Conservation (phyloP, 2,113 vertebrate species). For the Coregonus clupeaformis region DNA sequence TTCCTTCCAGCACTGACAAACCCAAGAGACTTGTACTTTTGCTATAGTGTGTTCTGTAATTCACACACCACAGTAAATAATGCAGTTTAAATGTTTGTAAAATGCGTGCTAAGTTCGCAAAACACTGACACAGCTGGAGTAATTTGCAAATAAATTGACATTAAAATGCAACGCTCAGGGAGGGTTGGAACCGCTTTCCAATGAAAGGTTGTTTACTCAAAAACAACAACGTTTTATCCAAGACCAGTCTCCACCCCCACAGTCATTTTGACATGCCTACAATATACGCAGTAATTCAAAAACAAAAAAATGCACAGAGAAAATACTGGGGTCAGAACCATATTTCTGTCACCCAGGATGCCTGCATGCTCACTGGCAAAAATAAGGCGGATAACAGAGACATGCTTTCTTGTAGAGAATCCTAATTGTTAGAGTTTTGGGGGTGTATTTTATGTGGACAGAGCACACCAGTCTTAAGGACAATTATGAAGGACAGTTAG, state of each 20-base stretch:
- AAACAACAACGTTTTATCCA: neutral
- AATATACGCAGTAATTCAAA: neutral
- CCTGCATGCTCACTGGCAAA: constrained; percentile 15
- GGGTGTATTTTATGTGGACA: no score
- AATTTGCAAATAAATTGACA: constrained; percentile 34
- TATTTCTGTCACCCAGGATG: constrained; percentile 25
- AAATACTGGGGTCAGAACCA: neutral
- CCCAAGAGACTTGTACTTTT: constrained; percentile 16
- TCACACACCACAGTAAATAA: constrained; percentile 45
- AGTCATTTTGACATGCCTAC: no score
- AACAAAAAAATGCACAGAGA: neutral
- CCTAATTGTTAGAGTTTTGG: no score
- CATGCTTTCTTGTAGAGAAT: no score
- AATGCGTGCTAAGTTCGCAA: constrained; percentile 28
- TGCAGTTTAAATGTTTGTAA: constrained; percentile 29
- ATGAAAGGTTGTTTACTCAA: neutral
- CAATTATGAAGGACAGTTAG: no score
- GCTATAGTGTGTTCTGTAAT: neutral
- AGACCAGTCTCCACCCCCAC: neutral
- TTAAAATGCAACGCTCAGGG: constrained; percentile 11
- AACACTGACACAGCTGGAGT: constrained; percentile 23
- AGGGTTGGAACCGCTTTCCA: constrained; percentile 3
- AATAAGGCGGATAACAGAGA: constrained; percentile 14
- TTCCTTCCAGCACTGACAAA: constrained; percentile 20
- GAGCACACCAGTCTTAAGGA: no score